Percentiles rank a stretch among this genome's conserved stretches.
These are phyloP conservation scores for Ibycter americanus DNA, from an alignment of 2,797 vertebrate species.

Conservation along the genomic window DNA sequence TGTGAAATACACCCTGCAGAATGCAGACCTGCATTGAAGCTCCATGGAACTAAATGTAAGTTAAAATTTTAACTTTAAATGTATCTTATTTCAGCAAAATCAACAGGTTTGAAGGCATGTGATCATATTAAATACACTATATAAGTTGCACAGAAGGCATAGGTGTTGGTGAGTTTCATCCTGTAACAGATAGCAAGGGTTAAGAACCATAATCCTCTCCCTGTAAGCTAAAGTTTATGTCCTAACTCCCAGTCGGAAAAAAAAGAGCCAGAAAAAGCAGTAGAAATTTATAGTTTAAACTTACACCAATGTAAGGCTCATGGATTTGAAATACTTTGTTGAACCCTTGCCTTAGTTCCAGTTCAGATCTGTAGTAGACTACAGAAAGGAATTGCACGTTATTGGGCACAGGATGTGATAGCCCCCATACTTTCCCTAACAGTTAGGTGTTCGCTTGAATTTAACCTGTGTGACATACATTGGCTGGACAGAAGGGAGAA, in stretches of 20 bases:
- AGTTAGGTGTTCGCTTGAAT: neutral
- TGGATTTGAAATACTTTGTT: neutral
- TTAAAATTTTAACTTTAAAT: neutral
- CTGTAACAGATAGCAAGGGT: neutral
- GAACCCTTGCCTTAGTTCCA: neutral
- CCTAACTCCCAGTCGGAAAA: neutral
- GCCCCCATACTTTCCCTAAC: neutral
- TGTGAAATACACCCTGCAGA: neutral
- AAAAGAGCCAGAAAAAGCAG: neutral
- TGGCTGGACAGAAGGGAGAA: neutral
- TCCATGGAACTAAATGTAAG: neutral
- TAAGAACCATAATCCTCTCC: neutral
- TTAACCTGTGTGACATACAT: neutral
- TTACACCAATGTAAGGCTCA: neutral
- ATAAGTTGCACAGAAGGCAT: neutral
- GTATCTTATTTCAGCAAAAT: neutral
- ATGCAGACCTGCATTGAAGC: neutral
- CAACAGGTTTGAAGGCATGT: neutral
- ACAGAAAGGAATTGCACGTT: neutral
- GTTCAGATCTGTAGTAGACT: neutral
- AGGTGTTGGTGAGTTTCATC: neutral
- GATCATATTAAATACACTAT: fast-evolving
- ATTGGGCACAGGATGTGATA: neutral
- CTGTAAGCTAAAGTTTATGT: neutral
- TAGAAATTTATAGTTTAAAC: neutral